phyloP scores from a whole-genome alignment of 2,888 invertebrate species.

The Tinea semifulvella region DNA sequence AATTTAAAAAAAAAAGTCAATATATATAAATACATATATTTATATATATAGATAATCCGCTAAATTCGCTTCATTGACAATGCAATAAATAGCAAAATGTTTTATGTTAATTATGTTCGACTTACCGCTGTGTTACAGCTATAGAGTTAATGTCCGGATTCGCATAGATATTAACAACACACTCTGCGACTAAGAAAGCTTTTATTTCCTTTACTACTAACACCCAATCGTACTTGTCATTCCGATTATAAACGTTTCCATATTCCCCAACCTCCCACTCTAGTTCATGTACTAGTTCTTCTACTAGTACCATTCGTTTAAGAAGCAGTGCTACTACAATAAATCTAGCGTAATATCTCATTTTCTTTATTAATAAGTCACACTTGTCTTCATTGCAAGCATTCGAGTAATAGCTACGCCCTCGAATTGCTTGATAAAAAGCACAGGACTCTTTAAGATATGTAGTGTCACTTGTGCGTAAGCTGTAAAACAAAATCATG shows the following conservation, averaged over 20 bases:
- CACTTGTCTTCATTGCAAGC: slow-evolving; percentile 93
- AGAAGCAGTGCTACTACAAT: slow-evolving; percentile 95
- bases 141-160: slow-evolving; percentile 89
- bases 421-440: slow-evolving; percentile 95
- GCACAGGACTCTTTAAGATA: slow-evolving; percentile 96
- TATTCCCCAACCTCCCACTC: slow-evolving; percentile 95
- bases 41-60: too few species aligned
- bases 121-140: slow-evolving; percentile 85
- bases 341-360: slow-evolving; percentile 94
- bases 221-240: slow-evolving; percentile 96
- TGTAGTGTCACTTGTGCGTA: slow-evolving; percentile 95
- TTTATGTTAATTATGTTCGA: too few species aligned
- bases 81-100: too few species aligned
- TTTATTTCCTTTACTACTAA: slow-evolving; percentile 94
- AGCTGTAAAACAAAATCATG: slow-evolving; percentile 75
- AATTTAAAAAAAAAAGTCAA: too few species aligned
- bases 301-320: slow-evolving; percentile 91
- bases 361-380: slow-evolving; percentile 96
- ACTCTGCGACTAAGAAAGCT: slow-evolving; percentile 93
- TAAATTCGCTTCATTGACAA: too few species aligned
- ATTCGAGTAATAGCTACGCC: slow-evolving; percentile 92
- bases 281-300: slow-evolving; percentile 90
- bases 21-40: too few species aligned
- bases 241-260: slow-evolving; percentile 95
- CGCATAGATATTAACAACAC: slow-evolving; percentile 85